Evolutionary conservation across 2,888 invertebrate species (phyloP), one percentile per base, ranked within the genome.

Genomic region (Dynastes tityus): DNA sequence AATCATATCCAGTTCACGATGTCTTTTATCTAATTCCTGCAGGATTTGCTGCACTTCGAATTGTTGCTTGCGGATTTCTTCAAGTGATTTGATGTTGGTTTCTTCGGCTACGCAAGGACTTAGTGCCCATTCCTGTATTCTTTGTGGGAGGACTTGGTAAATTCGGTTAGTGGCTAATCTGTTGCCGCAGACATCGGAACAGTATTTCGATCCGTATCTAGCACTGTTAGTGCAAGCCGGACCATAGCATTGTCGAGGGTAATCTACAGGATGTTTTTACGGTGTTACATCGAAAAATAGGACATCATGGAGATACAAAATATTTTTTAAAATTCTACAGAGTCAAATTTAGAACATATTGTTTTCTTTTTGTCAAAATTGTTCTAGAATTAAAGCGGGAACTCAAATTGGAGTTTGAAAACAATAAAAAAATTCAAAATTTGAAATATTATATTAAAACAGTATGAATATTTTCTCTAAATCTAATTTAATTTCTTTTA

Each of bases 111-210:
- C 91, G 85, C 97, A 97, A 0, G 95, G 92, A 2, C 95, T 94
- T 27, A 96, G 90, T 27, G 96, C 94, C 98, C 98, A 98, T 87
- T 98, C 97, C 86, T 97, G 97, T 78, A 98, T 94, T 9, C 98
- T 92, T 82, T 88, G 87, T 4, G 87, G 86, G 67, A 88, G 85
- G 82, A 94, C 95, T 90, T 95, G 95, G 85, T 95, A 95, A 82
- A 97, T 96, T 83, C 97, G 91, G 64, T 93, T 94, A 0, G 95
- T 95, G 0, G 98, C 98, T 37, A 99, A 90, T 84, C 94, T 93
- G 85, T 97, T 91, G 0, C 98, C 98, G 87, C 98, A 99, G 82
- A 95, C 94, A 82, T 97, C 94, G 6, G 96, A 95, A 87, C 99
- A 99, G 87, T 98, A 99, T 89, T 98, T 98, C 79, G 97, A 97